Evolutionary conservation across 2,888 invertebrate species (phyloP).

Genomic region (Nycteola revayana): DNA sequence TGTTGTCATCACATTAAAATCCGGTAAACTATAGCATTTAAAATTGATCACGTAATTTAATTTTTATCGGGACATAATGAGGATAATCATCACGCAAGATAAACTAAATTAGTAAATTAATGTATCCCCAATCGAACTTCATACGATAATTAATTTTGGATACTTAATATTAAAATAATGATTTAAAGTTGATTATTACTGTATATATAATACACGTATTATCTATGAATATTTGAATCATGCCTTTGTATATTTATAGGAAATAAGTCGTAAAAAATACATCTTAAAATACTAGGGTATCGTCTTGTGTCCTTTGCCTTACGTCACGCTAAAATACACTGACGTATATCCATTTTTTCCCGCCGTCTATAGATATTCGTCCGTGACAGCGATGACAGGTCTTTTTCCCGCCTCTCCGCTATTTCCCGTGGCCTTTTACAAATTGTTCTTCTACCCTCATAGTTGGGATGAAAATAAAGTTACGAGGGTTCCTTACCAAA

Average conservation of each 20-base stretch:
- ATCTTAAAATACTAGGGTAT: too few species aligned
- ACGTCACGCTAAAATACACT: conserved; percentile 65
- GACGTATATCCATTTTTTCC: conserved; percentile 66
- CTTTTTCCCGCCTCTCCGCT: conserved; percentile 72
- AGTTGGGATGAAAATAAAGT: conserved; percentile 64
- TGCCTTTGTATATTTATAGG: too few species aligned
- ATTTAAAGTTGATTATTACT: too few species aligned
- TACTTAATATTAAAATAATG: too few species aligned
- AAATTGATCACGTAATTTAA: conserved; percentile 8
- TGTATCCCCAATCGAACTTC: too few species aligned
- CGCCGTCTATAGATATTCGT: conserved; percentile 64
- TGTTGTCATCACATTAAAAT: too few species aligned
- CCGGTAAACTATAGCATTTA: too few species aligned
- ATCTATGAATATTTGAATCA: too few species aligned
- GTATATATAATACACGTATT: too few species aligned
- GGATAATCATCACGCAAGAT: conserved; percentile 9
- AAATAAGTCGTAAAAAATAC: too few species aligned
- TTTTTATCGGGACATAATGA: conserved; percentile 12
- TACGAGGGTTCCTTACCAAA: conserved; percentile 66
- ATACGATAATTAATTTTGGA: too few species aligned
- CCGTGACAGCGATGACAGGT: conserved; percentile 73
- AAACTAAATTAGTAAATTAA: not conserved
- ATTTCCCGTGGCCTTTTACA: conserved; percentile 70
- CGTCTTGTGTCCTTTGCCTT: conserved; percentile 30
- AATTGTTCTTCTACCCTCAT: conserved; percentile 68